Base-by-base conservation (phyloP, 1,140 invertebrate genomes). In the Cydia fagiglandana region DNA sequence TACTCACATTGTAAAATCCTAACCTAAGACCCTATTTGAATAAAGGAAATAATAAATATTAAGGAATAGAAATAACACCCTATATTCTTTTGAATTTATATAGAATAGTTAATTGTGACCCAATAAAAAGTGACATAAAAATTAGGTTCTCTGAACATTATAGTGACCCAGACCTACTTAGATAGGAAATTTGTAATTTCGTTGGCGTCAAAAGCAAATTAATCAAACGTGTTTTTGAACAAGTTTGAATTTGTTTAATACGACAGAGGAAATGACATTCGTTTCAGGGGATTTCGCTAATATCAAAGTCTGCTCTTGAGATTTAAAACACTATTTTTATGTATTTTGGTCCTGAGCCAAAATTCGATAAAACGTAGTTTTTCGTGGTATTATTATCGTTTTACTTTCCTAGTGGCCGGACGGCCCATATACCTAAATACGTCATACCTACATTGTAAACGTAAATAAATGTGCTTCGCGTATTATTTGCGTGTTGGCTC, bases 321-420 rank as follows among this genome's bases (percentile, higher is more conserved):
- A 41, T 70, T 70, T 17, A 5, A 75, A 73, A 56, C n/a, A 75
- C 70, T 80, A 81, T 84, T 81, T 79, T 77, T 79, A 78, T 56
- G 75, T 15, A 28, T 73, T 45, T 83, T 84, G 83, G 81, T 78
- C 78, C 64, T 41, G 79, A 70, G 83, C 83, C 83, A 84, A 82
- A 80, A 78, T 79, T 80, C 76, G 66, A 84, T 84, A 81, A 84
- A 82, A 84, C 81, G 80, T 84, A 80, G 79, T 79, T 75, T 81
- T 84, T 79, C 75, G 77, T 70, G 56, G 78, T 79, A 75, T 79
- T 64, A 64, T 79, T 80, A 79, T 77, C n/a, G 80, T 38, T 76
- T 78, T 77, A 78, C 77, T 70, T 70, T 70, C 78, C 30, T 70
- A 78, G 64, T 47, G 38, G 24, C 68, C 77, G 77, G 77, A 77